Evolutionary conservation across 2,888 invertebrate genomes (phyloP), one percentile per base, ranked within the genome.

Genomic region (Watsonalla cultraria): DNA sequence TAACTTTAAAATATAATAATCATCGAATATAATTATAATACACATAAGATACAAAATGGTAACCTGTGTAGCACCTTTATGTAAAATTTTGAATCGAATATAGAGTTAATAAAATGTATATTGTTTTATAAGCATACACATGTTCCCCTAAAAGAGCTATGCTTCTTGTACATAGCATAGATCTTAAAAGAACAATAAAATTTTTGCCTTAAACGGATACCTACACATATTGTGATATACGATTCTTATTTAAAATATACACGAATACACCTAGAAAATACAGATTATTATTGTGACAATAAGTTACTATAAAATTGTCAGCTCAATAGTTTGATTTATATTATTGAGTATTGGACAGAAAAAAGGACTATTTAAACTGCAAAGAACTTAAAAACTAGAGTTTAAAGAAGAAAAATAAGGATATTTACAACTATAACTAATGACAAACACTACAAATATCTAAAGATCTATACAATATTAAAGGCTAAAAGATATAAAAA

Each of bases 61-160:
- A 87, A 88, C 86, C 74, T 75, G 74, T 70, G 66, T 81, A 88
- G 86, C 86, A 87, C 84, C 86, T 78, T 70, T 68, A 62, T 76
- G 74, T 70, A 58, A 58, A 72, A 68, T 71, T 72, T 76, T 75
- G 76, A 74, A 66, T 64, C 52, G 63, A 64, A 60, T 68, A 66
- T 57, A 59, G 58, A 54, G 58, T 60, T 62, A 56, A 65, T 68
- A 53, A 51, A 55, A 51, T 51, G 2, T 15, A 11, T 24, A 11
- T 33, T 49, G 45, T 42, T 48, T 50, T 46, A 52, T 50, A 54
- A 5, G 15, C 37, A 64, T 61, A 59, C 64, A 54, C 49, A 54
- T 59, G 62, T 61, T 60, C 60, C 58, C 51, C 55, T 54, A 66
- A 68, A 67, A 58, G 55, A 62, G 50, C 59, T 62, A 63, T 58